phyloP scores from a whole-genome alignment of 2,888 invertebrate species.

The Phlogophora meticulosa region DNA sequence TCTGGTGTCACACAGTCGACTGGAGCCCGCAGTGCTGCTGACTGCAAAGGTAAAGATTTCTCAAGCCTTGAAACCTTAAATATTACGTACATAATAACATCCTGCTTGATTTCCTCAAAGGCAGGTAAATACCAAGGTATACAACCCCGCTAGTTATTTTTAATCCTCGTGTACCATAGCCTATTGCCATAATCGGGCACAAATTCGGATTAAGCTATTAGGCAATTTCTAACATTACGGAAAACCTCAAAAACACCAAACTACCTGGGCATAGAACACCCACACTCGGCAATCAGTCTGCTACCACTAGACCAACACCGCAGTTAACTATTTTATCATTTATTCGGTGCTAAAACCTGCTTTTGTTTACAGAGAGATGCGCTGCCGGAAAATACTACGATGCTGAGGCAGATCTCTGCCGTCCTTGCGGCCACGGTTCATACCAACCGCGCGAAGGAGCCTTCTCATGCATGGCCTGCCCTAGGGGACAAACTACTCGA shows the following conservation, averaged over 20 bases:
- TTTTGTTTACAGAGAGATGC: conserved; percentile 93
- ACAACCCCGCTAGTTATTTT: neutral
- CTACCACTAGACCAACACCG: neutral
- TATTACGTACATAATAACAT: neutral
- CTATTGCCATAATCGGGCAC: neutral
- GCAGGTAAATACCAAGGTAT: too few relatives aligned
- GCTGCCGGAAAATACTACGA: conserved; percentile 98
- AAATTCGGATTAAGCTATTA: neutral
- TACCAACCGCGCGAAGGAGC: conserved; percentile 98
- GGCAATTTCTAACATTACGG: neutral
- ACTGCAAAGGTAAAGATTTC: conserved; percentile 94
- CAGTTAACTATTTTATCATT: too few relatives aligned
- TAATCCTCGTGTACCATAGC: neutral
- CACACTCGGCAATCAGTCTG: neutral
- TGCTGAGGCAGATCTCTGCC: conserved; percentile 96
- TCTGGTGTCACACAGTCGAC: conserved; percentile 96
- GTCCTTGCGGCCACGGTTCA: conserved; percentile 98
- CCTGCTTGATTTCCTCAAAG: neutral
- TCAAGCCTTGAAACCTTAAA: neutral
- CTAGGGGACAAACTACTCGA: conserved; percentile 97
- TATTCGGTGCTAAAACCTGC: neutral
- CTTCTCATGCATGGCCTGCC: conserved; percentile 96
- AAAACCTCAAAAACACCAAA: neutral
- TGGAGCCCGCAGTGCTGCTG: conserved; percentile 96
- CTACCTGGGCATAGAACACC: neutral